Evolutionary conservation across 2,888 invertebrate genomes (phyloP).

Genomic region (Latrodectus elegans): DNA sequence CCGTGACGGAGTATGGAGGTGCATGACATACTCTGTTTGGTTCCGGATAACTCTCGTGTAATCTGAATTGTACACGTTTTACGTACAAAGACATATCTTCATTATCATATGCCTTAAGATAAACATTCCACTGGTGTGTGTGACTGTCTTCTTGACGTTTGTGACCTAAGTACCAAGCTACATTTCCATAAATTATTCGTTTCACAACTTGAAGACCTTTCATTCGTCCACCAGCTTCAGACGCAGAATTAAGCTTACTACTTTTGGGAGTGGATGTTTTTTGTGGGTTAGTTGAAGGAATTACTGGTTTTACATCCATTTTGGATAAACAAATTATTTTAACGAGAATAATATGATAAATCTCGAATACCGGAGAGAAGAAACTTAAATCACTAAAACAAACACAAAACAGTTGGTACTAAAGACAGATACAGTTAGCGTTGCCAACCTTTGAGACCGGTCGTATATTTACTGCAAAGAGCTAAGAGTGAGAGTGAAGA

Average conservation of each 20-base stretch:
- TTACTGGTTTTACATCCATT: background rate
- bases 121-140: slow-evolving; percentile 99
- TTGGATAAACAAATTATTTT: background rate
- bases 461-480: too few relatives aligned
- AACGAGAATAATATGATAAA: too few relatives aligned
- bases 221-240: slow-evolving; percentile 28
- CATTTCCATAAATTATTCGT: slow-evolving; percentile 92
- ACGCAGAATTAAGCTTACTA: background rate
- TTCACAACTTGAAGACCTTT: slow-evolving; percentile 70
- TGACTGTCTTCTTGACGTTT: slow-evolving; percentile 98
- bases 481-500: too few relatives aligned
- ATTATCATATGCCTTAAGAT: slow-evolving; percentile 89
- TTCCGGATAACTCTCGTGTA: slow-evolving; percentile 97
- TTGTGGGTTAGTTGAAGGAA: background rate
- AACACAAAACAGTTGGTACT: too few relatives aligned
- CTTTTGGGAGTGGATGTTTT: background rate
- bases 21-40: slow-evolving; percentile 93
- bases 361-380: too few relatives aligned
- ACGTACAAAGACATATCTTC: slow-evolving; percentile 80
- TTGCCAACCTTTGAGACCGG: too few relatives aligned
- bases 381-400: too few relatives aligned
- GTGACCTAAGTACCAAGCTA: slow-evolving; percentile 95
- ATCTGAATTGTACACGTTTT: slow-evolving; percentile 93
- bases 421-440: too few relatives aligned
- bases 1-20: slow-evolving; percentile 96